Conservation (phyloP, 2,113 vertebrate genomes). For the Thomomys bottae region DNA sequence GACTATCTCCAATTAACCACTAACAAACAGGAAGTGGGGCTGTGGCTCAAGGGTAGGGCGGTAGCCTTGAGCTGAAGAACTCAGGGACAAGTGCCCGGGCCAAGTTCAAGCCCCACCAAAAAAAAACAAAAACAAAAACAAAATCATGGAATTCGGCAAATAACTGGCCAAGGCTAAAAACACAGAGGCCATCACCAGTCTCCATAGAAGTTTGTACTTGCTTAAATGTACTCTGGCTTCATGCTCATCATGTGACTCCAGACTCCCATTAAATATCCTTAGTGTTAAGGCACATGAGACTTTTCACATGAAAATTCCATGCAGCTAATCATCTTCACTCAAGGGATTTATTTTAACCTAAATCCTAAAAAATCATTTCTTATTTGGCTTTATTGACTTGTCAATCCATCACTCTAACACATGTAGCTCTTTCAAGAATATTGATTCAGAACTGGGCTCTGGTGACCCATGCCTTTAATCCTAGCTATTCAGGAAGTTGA, state of each 20-base stretch:
- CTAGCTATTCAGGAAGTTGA: too few species aligned
- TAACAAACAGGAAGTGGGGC: too few species aligned
- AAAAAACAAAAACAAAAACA: too few species aligned
- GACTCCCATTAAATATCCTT: not conserved
- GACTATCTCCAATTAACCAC: too few species aligned
- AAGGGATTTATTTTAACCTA: not conserved
- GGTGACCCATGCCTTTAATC: too few species aligned
- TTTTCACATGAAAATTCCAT: constrained; percentile 52
- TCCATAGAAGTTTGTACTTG: not conserved
- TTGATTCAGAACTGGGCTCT: too few species aligned
- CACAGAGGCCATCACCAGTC: not conserved
- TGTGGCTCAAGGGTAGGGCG: too few species aligned
- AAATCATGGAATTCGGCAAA: not conserved
- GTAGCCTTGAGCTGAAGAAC: too few species aligned
- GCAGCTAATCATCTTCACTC: constrained; percentile 17
- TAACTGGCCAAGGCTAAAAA: not conserved
- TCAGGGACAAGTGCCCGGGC: too few species aligned
- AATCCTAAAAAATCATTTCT: constrained; percentile 6
- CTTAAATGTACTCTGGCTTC: not conserved
- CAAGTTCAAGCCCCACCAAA: too few species aligned
- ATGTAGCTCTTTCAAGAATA: not conserved
- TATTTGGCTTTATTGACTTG: not conserved
- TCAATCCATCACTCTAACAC: not conserved
- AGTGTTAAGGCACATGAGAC: constrained; percentile 18
- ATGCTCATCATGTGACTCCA: not conserved